Conservation (phyloP, 2,888 invertebrate species). For the Rosalia funebris region DNA sequence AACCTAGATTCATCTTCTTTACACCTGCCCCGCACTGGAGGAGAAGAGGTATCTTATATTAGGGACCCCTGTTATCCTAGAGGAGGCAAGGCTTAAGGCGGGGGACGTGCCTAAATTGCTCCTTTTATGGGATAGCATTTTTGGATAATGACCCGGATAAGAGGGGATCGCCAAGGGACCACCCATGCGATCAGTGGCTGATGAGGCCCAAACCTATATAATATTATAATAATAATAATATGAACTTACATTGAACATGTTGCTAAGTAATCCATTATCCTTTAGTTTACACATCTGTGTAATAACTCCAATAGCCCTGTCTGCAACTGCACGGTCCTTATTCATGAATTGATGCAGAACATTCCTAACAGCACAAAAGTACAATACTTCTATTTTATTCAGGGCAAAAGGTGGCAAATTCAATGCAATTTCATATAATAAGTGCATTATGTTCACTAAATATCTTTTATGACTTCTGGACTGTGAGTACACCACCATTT, state of each 20-base stretch:
- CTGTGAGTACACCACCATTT: constrained; percentile 42
- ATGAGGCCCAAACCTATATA: too few species aligned
- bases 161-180: too few species aligned
- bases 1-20: too few species aligned
- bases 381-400: constrained; percentile 41
- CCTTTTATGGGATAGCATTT: too few species aligned
- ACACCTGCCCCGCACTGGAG: too few species aligned
- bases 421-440: constrained; percentile 36
- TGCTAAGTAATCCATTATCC: constrained; percentile 36
- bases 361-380: constrained; percentile 39
- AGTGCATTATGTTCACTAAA: constrained; percentile 40
- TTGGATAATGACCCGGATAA: too few species aligned
- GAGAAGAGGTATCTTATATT: too few species aligned
- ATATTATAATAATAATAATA: too few species aligned
- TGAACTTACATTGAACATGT: constrained; percentile 41
- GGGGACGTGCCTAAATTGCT: too few species aligned
- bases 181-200: too few species aligned
- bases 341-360: constrained; percentile 42
- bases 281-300: constrained; percentile 40
- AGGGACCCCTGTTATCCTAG: too few species aligned
- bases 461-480: constrained; percentile 42
- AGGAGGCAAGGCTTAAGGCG: too few species aligned
- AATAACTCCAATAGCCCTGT: constrained; percentile 38
- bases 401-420: constrained; percentile 38
- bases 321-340: constrained; percentile 34